Conservation (phyloP, 2,888 invertebrate species). For the Lordiphosa andalusiaca region DNA sequence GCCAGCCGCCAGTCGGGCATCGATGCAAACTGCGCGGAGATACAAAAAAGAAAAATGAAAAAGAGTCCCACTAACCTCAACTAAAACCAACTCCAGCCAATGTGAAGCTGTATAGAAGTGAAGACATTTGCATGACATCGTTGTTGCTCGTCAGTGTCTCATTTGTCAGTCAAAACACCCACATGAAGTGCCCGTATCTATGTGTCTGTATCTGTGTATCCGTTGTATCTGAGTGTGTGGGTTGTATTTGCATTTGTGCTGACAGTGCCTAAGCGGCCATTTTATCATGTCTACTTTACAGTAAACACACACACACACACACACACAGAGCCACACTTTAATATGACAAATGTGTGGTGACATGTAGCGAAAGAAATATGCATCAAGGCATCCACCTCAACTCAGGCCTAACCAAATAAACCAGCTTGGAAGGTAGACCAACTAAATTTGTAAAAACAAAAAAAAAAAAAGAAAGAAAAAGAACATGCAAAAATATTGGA, state of each 20-base stretch:
- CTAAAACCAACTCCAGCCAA: conserved; percentile 3
- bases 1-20: conserved; percentile 5
- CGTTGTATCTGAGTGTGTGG: conserved; percentile 11
- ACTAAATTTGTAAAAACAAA: too few relatives aligned
- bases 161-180: conserved; percentile 42
- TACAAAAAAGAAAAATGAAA: background rate
- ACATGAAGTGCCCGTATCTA: conserved; percentile 7
- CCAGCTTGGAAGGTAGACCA: too few relatives aligned
- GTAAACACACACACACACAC: conserved; percentile 17
- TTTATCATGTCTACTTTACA: conserved; percentile 69
- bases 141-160: conserved; percentile 58
- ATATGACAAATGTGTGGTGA: conserved; percentile 62
- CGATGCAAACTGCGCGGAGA: background rate
- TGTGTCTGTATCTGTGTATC: conserved; percentile 8
- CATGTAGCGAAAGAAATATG: conserved; percentile 23
- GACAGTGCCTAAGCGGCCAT: conserved; percentile 71
- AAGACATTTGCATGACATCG: conserved; percentile 62
- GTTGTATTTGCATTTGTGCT: conserved; percentile 48
- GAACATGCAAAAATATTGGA: too few relatives aligned
- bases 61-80: background rate
- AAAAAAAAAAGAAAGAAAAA: too few relatives aligned
- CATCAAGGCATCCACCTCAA: conserved; percentile 1
- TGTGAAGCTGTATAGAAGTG: conserved; percentile 30
- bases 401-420: too few relatives aligned
- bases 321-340: conserved; percentile 13